Conservation (phyloP, 2,797 vertebrate genomes). For the Brachyalestes nurse region DNA sequence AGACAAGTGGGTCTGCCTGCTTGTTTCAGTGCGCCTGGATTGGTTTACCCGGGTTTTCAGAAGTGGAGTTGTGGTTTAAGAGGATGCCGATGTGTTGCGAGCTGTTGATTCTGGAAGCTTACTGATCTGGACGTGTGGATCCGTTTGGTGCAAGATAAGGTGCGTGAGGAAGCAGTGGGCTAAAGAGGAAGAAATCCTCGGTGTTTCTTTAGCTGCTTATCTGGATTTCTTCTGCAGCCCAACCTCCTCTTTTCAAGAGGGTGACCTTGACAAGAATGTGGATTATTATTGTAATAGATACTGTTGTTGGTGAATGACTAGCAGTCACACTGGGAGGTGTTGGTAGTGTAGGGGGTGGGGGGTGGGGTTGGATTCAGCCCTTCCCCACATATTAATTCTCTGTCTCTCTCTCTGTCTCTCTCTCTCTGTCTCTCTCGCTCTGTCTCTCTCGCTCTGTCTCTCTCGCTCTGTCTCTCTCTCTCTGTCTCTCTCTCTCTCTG, state of each 20-base stretch:
- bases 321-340: conserved; percentile 62
- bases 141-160: conserved; percentile 32
- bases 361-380: conserved; percentile 17
- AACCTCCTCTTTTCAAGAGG: conserved; percentile 42
- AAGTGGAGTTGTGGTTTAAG: conserved; percentile 9
- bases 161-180: conserved; percentile 19
- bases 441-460: too few species aligned
- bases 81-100: not conserved
- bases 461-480: too few species aligned
- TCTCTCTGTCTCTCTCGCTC: not conserved
- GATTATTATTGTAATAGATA: conserved; percentile 82
- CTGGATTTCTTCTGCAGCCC: conserved; percentile 50
- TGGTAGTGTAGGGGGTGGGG: conserved; percentile 34
- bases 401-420: not conserved
- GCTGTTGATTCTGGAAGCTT: conserved; percentile 23
- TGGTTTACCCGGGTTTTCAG: not conserved
- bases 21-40: not conserved
- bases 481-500: too few species aligned
- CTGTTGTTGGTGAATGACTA: conserved; percentile 76
- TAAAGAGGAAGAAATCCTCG: conserved; percentile 31
- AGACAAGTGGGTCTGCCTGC: not conserved
- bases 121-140: conserved; percentile 20
- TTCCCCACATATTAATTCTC: not conserved
- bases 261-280: conserved; percentile 83
- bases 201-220: conserved; percentile 48